Conservation (phyloP, 2,797 vertebrate species). For the Lacerta bilineata region DNA sequence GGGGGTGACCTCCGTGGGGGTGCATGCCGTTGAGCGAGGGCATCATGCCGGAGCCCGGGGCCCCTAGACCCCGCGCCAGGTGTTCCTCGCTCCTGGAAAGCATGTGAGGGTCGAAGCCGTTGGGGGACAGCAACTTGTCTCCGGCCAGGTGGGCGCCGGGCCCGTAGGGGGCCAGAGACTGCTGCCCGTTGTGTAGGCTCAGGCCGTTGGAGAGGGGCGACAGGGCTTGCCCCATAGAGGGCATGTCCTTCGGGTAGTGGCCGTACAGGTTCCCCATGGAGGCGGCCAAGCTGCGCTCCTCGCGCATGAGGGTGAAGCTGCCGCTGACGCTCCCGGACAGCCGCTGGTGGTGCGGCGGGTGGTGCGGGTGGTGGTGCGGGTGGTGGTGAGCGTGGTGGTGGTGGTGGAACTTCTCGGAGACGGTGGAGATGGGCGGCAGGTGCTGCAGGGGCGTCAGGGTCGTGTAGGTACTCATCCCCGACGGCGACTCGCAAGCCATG, state of each 20-base stretch:
- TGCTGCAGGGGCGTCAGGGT: conserved; percentile 97
- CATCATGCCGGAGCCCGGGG: conserved; percentile 89
- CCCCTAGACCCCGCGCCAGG: conserved; percentile 89
- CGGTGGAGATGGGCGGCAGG: conserved; percentile 85
- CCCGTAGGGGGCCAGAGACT: conserved; percentile 89
- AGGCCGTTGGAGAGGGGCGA: conserved; percentile 93
- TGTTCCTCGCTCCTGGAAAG: conserved; percentile 92
- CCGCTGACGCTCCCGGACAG: conserved; percentile 92
- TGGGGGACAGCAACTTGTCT: conserved; percentile 93
- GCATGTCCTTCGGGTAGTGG: conserved; percentile 96
- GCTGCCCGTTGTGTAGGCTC: conserved; percentile 91
- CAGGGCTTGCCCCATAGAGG: conserved; percentile 91
- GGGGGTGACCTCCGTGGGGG: conserved; percentile 76
- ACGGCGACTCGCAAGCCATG: conserved; percentile 93
- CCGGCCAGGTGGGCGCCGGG: conserved; percentile 90
- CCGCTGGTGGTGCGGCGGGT: conserved; percentile 86
- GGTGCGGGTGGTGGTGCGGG: conserved; percentile 84
- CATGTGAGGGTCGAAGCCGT: conserved; percentile 87
- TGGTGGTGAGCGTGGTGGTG: conserved; percentile 84
- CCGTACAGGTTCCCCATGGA: conserved; percentile 95
- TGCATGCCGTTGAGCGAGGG: conserved; percentile 89
- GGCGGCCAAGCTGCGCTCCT: conserved; percentile 91
- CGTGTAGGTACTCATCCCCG: conserved; percentile 93
- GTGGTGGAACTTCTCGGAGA: conserved; percentile 76
- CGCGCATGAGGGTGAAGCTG: conserved; percentile 95